These are phyloP conservation scores for Rattus norvegicus DNA, from an alignment of 2,113 vertebrate species.

Conservation along the genomic window GRCr8 NC_086038.1:40830001-40830500, in stretches of 20 bases:
- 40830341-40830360: neutral
- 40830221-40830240: neutral
- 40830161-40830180: neutral
- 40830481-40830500: neutral
- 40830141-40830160: neutral
- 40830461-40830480: neutral
- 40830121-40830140: neutral
- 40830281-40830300: neutral
- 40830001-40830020: neutral
- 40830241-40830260: constrained; percentile 17
- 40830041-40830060: neutral
- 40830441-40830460: neutral
- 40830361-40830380: neutral
- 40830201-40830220: neutral
- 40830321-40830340: neutral
- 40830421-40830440: neutral
- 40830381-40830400: neutral
- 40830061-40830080: neutral
- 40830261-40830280: neutral
- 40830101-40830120: neutral
- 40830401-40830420: neutral
- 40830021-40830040: neutral
- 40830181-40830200: neutral
- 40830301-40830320: neutral
- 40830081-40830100: neutral